These are phyloP conservation scores for Ladona fulva DNA, from an alignment of 1,140 invertebrate genomes.

Conservation along the genomic window DNA sequence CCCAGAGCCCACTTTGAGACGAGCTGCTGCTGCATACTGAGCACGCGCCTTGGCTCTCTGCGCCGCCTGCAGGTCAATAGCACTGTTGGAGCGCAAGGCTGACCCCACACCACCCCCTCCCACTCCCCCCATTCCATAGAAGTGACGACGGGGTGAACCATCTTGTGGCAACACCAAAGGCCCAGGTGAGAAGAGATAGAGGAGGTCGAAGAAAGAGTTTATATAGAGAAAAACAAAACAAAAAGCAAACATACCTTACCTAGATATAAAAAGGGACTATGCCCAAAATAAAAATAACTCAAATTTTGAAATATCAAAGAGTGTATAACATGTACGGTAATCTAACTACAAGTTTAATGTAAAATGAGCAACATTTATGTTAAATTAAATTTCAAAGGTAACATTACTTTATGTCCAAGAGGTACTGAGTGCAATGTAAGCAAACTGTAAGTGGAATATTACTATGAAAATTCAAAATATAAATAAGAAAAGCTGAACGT, in stretches of 20 bases:
- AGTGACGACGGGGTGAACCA: background rate
- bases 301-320: too few species aligned
- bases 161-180: background rate
- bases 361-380: too few species aligned
- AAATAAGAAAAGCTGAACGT: too few species aligned
- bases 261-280: background rate
- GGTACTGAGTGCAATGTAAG: too few species aligned
- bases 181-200: background rate
- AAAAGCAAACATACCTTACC: background rate
- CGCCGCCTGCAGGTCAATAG: conserved; percentile 82
- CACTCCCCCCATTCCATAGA: background rate
- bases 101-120: conserved; percentile 22
- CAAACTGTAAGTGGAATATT: too few species aligned
- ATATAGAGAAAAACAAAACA: background rate
- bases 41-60: conserved; percentile 72
- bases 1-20: conserved; percentile 59
- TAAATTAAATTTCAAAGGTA: too few species aligned
- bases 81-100: conserved; percentile 74
- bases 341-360: too few species aligned
- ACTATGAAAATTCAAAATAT: too few species aligned
- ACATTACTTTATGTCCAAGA: too few species aligned
- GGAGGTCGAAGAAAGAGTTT: background rate
- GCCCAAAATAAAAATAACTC: too few species aligned
- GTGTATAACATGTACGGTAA: too few species aligned
- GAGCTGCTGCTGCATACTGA: conserved; percentile 64